phyloP scores from a whole-genome alignment of 1,140 invertebrate genomes.

The Trichogramma pretiosum region DNA sequence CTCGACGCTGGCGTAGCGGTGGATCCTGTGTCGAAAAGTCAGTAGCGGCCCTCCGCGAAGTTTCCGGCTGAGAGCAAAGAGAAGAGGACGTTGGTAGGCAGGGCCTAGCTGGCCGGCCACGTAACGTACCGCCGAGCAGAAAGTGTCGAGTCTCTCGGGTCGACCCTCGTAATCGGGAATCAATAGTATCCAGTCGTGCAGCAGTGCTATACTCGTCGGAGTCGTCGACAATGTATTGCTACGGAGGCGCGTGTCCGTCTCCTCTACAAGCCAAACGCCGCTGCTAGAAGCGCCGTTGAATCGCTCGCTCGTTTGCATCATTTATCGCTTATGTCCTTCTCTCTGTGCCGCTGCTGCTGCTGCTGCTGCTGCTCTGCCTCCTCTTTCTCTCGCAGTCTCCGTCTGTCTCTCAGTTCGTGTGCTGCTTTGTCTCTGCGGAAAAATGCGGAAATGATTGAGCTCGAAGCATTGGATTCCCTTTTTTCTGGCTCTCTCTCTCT shows the following conservation, averaged over 20 bases:
- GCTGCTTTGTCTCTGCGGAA: no score
- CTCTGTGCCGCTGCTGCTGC: no score
- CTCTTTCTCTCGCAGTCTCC: no score
- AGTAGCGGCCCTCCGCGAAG: background rate
- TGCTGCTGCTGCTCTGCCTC: no score
- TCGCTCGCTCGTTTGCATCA: background rate
- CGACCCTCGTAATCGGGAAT: slow-evolving; percentile 14
- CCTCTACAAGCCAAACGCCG: slow-evolving; percentile 1
- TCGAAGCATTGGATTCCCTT: no score
- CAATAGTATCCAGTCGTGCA: slow-evolving; percentile 8
- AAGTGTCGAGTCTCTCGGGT: background rate
- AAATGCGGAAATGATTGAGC: no score
- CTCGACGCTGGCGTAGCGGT: background rate
- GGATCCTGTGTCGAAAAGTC: background rate
- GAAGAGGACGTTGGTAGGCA: background rate
- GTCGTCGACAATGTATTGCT: no score
- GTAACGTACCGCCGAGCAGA: background rate
- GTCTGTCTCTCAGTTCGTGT: no score
- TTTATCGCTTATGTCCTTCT: background rate
- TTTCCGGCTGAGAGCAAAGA: background rate
- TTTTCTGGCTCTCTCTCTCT: no score
- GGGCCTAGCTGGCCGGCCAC: background rate
- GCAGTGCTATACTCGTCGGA: no score
- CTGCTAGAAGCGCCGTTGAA: no score
- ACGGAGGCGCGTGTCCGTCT: background rate